phyloP scores from a whole-genome alignment of 2,797 vertebrate species.

The Buphagus erythrorhynchus region DNA sequence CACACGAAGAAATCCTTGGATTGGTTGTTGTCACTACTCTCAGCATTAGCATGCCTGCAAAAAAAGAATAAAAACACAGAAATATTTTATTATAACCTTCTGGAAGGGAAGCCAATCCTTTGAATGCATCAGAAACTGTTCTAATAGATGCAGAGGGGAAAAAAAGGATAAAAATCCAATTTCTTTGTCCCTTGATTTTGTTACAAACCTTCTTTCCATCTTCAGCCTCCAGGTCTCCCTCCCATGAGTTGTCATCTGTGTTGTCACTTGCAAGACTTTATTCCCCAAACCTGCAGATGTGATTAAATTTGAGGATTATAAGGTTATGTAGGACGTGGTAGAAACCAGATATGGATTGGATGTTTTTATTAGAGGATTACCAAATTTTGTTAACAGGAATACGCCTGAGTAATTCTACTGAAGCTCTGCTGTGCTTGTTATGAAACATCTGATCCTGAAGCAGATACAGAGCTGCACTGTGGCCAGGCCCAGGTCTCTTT shows the following conservation, averaged over 20 bases:
- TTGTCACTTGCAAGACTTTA: slow-evolving; percentile 42
- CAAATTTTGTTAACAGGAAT: slow-evolving; percentile 42
- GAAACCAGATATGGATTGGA: slow-evolving; percentile 39
- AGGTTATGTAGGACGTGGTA: slow-evolving; percentile 43
- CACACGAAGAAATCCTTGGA: neutral
- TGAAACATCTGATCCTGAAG: slow-evolving; percentile 33
- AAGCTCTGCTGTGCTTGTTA: slow-evolving; percentile 27
- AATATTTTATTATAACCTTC: neutral
- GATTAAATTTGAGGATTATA: slow-evolving; percentile 73
- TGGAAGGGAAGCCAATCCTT: neutral
- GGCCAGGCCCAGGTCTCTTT: neutral
- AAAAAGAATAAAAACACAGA: neutral
- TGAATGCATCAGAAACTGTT: neutral
- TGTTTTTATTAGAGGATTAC: slow-evolving; percentile 73
- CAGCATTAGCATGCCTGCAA: neutral
- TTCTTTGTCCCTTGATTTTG: slow-evolving; percentile 1
- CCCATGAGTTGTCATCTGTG: neutral
- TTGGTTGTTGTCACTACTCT: neutral
- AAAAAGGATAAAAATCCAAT: neutral
- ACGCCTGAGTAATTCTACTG: slow-evolving; percentile 18
- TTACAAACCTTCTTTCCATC: slow-evolving; percentile 6
- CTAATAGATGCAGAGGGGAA: neutral
- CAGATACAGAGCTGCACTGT: neutral
- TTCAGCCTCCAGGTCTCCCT: neutral
- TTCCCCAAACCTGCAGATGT: slow-evolving; percentile 38